Evolutionary conservation across 2,888 invertebrate species (phyloP).

Genomic region (Phalera bucephala): DNA sequence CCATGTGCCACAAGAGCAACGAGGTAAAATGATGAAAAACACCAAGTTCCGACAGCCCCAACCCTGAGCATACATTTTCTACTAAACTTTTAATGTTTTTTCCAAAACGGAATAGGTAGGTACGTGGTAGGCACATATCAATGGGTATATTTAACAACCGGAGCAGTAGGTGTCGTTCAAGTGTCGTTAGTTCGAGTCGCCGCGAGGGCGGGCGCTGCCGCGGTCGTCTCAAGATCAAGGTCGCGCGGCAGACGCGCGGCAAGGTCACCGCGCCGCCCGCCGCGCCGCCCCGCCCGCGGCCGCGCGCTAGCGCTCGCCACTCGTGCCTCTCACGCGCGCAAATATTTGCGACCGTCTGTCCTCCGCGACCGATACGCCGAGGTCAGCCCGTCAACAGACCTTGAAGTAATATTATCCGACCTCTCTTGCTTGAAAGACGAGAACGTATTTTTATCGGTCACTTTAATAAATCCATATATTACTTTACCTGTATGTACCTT

Average conservation of each 20-base stretch:
- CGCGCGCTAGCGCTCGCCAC: conserved; percentile 38
- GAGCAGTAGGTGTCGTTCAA: conserved; percentile 58
- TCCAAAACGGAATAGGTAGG: not conserved
- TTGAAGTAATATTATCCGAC: conserved; percentile 77
- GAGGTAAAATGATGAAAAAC: too few species aligned
- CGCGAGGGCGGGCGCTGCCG: conserved; percentile 45
- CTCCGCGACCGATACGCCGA: conserved; percentile 82
- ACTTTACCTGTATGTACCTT: too few species aligned
- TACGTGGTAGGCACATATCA: not conserved
- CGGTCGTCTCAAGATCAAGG: conserved; percentile 84
- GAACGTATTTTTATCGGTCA: conserved; percentile 60
- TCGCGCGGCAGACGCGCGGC: conserved; percentile 74
- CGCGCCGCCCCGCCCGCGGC: conserved; percentile 23
- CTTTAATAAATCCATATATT: conserved; percentile 29
- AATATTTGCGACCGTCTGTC: conserved; percentile 82
- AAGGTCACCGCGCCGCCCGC: conserved; percentile 63
- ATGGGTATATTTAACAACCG: conserved; percentile 39
- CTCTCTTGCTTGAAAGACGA: conserved; percentile 70
- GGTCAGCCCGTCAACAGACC: conserved; percentile 78
- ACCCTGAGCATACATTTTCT: too few species aligned
- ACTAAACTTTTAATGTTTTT: too few species aligned
- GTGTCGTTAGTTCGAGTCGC: conserved; percentile 32
- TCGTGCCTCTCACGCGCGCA: conserved; percentile 64
- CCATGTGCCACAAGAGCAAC: too few species aligned
- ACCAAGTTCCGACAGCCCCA: too few species aligned